Evolutionary conservation across 92 coral and sea anemone genomes (phyloP).

Genomic region (Pocillopora grandis): DNA sequence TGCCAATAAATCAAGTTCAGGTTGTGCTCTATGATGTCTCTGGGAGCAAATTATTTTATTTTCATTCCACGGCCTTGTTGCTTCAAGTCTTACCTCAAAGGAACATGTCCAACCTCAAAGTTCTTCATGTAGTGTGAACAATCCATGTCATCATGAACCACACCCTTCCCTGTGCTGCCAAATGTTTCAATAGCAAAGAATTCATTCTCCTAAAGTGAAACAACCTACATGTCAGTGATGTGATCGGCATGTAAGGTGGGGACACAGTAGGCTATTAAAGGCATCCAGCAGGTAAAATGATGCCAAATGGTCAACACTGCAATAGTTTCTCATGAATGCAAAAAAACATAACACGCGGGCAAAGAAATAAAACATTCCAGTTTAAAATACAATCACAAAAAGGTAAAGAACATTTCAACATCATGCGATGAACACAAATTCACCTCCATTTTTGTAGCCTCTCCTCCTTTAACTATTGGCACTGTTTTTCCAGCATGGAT

Average conservation of each 20-base stretch:
- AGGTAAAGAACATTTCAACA: no score
- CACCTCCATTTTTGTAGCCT: constrained; percentile 94
- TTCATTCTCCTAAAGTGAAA: constrained; percentile 74
- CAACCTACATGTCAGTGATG: not conserved
- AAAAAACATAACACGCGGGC: no score
- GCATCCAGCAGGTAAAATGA: no score
- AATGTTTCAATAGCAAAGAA: constrained; percentile 98
- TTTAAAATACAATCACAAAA: no score
- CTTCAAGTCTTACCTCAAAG: constrained; percentile 66
- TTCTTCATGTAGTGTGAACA: constrained; percentile 99
- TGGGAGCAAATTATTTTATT: no score
- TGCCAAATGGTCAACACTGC: not conserved
- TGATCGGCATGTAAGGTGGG: no score
- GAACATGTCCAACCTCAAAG: constrained; percentile 94
- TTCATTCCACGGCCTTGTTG: constrained; percentile 48
- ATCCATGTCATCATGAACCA: constrained; percentile 98
- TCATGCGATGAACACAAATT: not conserved
- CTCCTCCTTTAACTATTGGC: constrained; percentile 96
- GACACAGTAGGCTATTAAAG: no score
- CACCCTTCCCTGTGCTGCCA: constrained; percentile 94
- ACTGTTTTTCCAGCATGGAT: constrained; percentile 97
- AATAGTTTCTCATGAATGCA: no score
- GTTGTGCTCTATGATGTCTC: no score
- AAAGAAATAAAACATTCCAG: no score
- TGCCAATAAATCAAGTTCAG: no score